Conservation (phyloP, 2,888 invertebrate species). For the Parnassius smintheus region DNA sequence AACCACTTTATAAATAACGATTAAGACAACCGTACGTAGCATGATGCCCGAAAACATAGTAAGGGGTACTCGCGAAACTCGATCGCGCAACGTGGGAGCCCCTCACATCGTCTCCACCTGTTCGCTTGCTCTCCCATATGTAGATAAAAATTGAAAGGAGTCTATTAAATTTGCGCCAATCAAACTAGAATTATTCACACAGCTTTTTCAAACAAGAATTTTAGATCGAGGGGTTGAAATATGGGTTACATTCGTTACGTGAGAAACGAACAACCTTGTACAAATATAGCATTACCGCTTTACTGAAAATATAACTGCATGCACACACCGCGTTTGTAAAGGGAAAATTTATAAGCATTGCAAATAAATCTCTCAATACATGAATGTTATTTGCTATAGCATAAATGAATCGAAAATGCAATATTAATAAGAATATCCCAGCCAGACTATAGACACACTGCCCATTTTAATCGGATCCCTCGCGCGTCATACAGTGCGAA, state of each 20-base stretch:
- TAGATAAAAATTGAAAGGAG: conserved; percentile 37
- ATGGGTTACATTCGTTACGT: conserved; percentile 22
- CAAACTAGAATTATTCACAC: conserved; percentile 40
- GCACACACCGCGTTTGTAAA: conserved; percentile 5
- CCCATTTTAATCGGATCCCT: conserved; percentile 32
- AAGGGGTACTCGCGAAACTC: conserved; percentile 46
- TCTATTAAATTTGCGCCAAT: conserved; percentile 34
- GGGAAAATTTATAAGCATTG: conserved; percentile 13
- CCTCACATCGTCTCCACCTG: conserved; percentile 43
- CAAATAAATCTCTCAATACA: conserved; percentile 20
- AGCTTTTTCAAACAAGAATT: conserved; percentile 30
- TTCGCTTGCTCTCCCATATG: conserved; percentile 46
- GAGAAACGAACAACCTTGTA: conserved; percentile 6
- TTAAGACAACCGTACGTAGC: conserved; percentile 9
- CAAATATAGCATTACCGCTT: conserved; percentile 1
- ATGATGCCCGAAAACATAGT: conserved; percentile 25
- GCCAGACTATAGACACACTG: conserved; percentile 33
- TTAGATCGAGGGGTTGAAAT: conserved; percentile 33
- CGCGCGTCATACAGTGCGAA: conserved; percentile 9
- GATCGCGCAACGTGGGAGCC: conserved; percentile 45
- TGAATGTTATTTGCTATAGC: conserved; percentile 14
- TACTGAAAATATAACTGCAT: background rate
- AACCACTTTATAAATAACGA: conserved; percentile 2
- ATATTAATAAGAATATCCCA: conserved; percentile 39
- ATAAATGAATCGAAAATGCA: conserved; percentile 34